A percentile compares a stretch with the other conserved stretches of the same genome.
phyloP scores from a whole-genome alignment of 2,888 invertebrate species.

The Xylocampa areola region DNA sequence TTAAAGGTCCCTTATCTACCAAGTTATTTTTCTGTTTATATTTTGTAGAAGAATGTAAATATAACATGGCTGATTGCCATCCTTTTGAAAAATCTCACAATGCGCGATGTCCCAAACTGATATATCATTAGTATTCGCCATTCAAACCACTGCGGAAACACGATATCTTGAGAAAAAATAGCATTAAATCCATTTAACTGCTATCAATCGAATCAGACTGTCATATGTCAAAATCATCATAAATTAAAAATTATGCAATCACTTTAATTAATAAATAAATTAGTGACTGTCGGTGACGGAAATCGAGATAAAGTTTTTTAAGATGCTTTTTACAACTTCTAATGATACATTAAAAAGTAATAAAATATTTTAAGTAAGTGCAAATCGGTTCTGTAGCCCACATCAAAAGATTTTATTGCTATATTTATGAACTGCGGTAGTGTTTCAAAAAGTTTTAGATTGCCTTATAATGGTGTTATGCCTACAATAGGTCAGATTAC shows the following conservation, averaged over 20 bases:
- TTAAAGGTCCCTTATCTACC: no score
- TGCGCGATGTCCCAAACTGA: no score
- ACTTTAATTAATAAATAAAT: slow-evolving; percentile 44
- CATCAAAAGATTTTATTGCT: slow-evolving; percentile 37
- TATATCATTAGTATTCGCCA: no score
- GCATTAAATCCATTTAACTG: slow-evolving; percentile 23
- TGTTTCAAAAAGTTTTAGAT: slow-evolving; percentile 31
- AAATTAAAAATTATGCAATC: slow-evolving; percentile 20
- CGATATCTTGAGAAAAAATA: slow-evolving; percentile 37
- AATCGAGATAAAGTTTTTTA: slow-evolving; percentile 30
- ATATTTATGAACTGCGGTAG: slow-evolving; percentile 22
- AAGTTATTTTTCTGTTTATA: no score
- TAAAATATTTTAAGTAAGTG: slow-evolving; percentile 51
- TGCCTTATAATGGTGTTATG: slow-evolving; percentile 21
- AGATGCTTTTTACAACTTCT: slow-evolving; percentile 43
- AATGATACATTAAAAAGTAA: slow-evolving; percentile 48
- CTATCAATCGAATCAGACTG: slow-evolving; percentile 19
- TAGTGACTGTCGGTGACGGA: slow-evolving; percentile 32
- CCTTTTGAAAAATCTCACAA: slow-evolving; percentile 48
- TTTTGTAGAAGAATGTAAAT: no score
- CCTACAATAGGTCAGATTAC: slow-evolving; percentile 15
- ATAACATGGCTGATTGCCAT: slow-evolving; percentile 42
- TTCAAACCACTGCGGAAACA: slow-evolving; percentile 29
- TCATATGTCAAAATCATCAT: slow-evolving; percentile 36
- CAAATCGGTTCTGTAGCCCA: slow-evolving; percentile 41